Evolutionary conservation across 2,113 vertebrate genomes (phyloP), one percentile per base, ranked within the genome.

Genomic region (Sarotherodon lohbergeri): DNA sequence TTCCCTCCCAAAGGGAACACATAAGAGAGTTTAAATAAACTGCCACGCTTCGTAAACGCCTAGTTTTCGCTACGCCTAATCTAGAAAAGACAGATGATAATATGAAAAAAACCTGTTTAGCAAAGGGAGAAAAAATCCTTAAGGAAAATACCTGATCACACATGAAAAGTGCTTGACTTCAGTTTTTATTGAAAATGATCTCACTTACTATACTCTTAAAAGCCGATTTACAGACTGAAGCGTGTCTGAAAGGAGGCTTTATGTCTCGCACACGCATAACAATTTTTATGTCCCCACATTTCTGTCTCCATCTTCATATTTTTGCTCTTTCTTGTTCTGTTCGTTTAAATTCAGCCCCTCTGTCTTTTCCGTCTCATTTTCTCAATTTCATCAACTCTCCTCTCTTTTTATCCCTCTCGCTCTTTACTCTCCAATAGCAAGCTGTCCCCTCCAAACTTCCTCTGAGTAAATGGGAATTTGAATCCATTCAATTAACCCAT

Each of bases 401-500:
- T 50, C 43, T 50, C 46, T 50, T 78, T 48, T 89, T 14, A 29
- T 63, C 46, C 68, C 48, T 73, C 86, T 14, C 8, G 2, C 63
- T 57, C 66, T 2, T 57, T 41, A n/a, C 29, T 81, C 84, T 90
- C 87, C 80, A 4, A 59, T 68, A 68, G 87, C 14, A 63, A 66
- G 59, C 52, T 14, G 86, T 87, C 82, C 76, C 63, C 80, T 88
- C 22, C 43, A 80, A 63, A 63, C 71, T 86, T 89, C 29, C 82
- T 85, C 61, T 3, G 5, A 54, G 83, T 66, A 89, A 85, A 88
- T 63, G 13, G 52, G 80, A 81, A 93, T 92, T 50, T 24, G 24
- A 89, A 88, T 81, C 22, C 12, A 68, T 83, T 90, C 85, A 92
- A 86, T 93, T 92, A 94, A 88, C 63, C 82, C 81, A 57, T 84